Base-by-base conservation (phyloP, 2,888 invertebrate species). In the Drosophila atroscutellata region DNA sequence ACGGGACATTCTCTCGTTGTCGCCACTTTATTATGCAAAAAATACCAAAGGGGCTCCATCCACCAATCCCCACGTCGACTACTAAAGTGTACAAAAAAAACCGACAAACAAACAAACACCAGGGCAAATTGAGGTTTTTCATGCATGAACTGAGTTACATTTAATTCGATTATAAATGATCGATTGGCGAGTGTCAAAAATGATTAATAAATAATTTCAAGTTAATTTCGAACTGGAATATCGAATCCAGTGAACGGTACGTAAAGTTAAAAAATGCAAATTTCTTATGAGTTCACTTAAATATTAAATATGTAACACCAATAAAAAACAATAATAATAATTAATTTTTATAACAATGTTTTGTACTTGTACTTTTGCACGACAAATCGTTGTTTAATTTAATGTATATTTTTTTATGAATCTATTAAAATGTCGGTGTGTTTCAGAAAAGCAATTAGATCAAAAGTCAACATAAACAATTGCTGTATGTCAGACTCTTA, bases 21-120 rank as follows among this genome's bases (percentile, higher is more conserved):
- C 62, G 60, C 62, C 81, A 67, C 74, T 77, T 83, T 86, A 75
- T 77, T 86, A 83, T 86, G 80, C 86, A 77, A 83, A 88, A 84
- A 75, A 52, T 24, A 45, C 36, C 57, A 59, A 83, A 68, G 74
- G 68, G 74, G 72, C 56, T 79, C 51, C 28, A 54, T 42, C 26
- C 36, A 5, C 72, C 66, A 54, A 64, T 45, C 52, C 49, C 37
- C 69, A n/a, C 26, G 3, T 61, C 63, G 51, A 64, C 50, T 61
- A 57, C 51, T 45, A 30, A 69, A 77, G 60, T 72, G 73, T 59
- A 55, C 64, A 61, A 62, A 58, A 26, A 77, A 60, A 28, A 30
- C 8, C 15, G 18, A 26, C 7, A 52, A 18, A 15, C 18, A 39
- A 42, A 45, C 54, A 74, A 64, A 37, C 39, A 59, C 39, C 34